A percentile compares a stretch with the other conserved stretches of the same genome.
Evolutionary conservation across 2,888 invertebrate genomes (phyloP).

Genomic region (Cheilosia vulpina): DNA sequence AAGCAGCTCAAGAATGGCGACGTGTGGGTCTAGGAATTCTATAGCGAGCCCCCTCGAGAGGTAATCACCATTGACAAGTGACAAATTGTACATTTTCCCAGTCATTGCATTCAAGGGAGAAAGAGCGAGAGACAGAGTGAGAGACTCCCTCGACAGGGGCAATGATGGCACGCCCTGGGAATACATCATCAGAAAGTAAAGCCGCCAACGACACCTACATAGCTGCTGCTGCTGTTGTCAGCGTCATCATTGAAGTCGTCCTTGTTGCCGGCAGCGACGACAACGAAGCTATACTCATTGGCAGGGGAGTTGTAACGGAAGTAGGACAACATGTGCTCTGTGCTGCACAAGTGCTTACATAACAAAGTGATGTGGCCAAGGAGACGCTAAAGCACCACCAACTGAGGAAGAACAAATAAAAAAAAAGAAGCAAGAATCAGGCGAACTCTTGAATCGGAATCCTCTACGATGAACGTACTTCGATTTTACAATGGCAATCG

Average conservation of each 20-base stretch:
- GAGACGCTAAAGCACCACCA: conserved; percentile 12
- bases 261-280: conserved; percentile 1
- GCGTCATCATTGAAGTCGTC: conserved; percentile 1
- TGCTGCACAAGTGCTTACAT: conserved; percentile 67
- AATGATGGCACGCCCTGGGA: conserved; percentile 28
- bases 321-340: conserved; percentile 65
- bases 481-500: conserved; percentile 52
- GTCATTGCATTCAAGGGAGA: conserved; percentile 60
- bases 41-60: conserved; percentile 45
- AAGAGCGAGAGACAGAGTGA: too few species aligned
- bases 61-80: conserved; percentile 73
- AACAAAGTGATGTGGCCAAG: conserved; percentile 61
- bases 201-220: conserved; percentile 51
- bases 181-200: conserved; percentile 49
- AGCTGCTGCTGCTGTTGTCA: conserved; percentile 10
- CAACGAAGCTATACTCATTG: conserved; percentile 49
- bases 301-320: conserved; percentile 68
- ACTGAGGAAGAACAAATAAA: neutral
- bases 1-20: neutral
- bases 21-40: conserved; percentile 12
- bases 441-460: conserved; percentile 25
- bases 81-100: conserved; percentile 72
- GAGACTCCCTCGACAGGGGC: conserved; percentile 3
- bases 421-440: conserved; percentile 2
- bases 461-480: conserved; percentile 40